Conservation (phyloP, 1,140 invertebrate genomes). For the Andricus grossulariae region DNA sequence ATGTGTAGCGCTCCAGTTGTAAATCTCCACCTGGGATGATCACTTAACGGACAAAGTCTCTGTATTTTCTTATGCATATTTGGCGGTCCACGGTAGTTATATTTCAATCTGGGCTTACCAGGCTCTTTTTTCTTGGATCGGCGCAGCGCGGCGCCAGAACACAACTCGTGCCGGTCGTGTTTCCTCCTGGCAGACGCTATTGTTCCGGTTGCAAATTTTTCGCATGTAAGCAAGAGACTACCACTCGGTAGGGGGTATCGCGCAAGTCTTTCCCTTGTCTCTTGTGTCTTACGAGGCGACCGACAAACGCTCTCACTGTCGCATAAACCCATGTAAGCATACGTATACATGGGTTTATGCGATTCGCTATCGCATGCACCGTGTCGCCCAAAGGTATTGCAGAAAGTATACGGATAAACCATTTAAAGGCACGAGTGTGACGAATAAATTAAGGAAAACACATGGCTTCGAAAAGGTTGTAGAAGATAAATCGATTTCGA, state of each 20-base stretch:
- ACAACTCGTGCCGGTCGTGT: constrained; percentile 71
- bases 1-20: no score
- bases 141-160: constrained; percentile 64
- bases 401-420: constrained; percentile 10
- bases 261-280: constrained; percentile 39
- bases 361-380: constrained; percentile 38
- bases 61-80: constrained; percentile 55
- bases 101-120: constrained; percentile 68
- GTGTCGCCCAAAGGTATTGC: not conserved
- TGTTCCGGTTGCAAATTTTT: constrained; percentile 75
- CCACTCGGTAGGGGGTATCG: constrained; percentile 59
- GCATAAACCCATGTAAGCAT: constrained; percentile 8
- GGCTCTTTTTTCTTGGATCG: constrained; percentile 62
- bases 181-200: constrained; percentile 60
- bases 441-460: constrained; percentile 5
- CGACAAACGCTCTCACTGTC: constrained; percentile 57
- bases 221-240: constrained; percentile 61
- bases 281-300: constrained; percentile 49
- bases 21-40: no score
- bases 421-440: constrained; percentile 4
- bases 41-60: not conserved
- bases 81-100: constrained; percentile 62
- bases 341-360: constrained; percentile 13
- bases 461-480: not conserved
- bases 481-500: not conserved